Percentiles rank a stretch among this genome's conserved stretches.
Evolutionary conservation across 2,797 vertebrate genomes (phyloP).

Genomic region (Tapera naevia): DNA sequence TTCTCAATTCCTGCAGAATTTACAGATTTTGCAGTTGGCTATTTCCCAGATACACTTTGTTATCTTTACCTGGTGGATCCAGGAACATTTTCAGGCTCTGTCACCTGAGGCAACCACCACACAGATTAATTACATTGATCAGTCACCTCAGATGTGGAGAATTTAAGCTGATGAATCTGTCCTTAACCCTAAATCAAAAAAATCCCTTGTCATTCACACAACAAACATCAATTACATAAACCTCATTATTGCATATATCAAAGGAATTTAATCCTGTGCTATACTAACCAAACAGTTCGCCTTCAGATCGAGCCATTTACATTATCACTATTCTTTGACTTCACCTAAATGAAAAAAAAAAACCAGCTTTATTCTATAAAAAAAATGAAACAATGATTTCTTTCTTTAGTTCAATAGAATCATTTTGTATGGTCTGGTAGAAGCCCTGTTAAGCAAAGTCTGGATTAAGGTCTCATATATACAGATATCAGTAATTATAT

Average conservation of each 20-base stretch:
- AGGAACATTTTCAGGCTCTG: not conserved
- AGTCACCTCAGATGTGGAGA: not conserved
- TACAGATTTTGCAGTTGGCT: not conserved
- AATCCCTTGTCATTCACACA: not conserved
- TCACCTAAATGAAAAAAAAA: not conserved
- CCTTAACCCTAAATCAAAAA: not conserved
- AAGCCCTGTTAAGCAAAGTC: not conserved
- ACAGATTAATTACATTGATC: not conserved
- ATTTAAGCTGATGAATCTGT: not conserved
- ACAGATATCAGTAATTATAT: not conserved
- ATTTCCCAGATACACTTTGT: not conserved
- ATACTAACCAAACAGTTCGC: not conserved
- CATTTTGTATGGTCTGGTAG: not conserved
- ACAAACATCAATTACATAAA: not conserved
- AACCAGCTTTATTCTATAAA: not conserved
- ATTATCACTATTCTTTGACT: not conserved
- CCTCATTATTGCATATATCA: not conserved
- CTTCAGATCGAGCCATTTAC: not conserved
- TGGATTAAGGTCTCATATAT: not conserved
- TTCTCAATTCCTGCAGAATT: not conserved
- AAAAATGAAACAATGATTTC: not conserved
- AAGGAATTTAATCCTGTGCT: not conserved
- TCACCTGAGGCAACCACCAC: not conserved
- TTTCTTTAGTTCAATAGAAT: not conserved
- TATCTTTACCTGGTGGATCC: not conserved